Percentiles rank a stretch among this genome's conserved stretches.
phyloP scores from a whole-genome alignment of 1,140 invertebrate genomes.

The Ceratina australensis region DNA sequence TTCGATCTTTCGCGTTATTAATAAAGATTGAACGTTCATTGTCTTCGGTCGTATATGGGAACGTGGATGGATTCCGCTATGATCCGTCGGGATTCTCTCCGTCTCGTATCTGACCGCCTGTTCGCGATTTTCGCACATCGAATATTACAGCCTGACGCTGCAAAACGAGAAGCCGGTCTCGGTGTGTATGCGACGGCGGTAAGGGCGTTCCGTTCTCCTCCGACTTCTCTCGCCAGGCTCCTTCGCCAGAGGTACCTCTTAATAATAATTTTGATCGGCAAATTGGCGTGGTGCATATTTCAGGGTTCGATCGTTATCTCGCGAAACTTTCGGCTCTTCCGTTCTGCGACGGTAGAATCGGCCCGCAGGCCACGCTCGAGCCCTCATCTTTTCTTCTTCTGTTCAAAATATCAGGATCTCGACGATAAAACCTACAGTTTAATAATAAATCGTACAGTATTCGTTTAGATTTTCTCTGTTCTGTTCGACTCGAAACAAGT shows the following conservation, averaged over 20 bases:
- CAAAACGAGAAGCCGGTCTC: slow-evolving; percentile 58
- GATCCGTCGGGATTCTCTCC: slow-evolving; percentile 2
- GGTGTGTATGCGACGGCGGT: slow-evolving; percentile 53
- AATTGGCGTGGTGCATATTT: slow-evolving; percentile 77
- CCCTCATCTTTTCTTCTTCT: not conserved
- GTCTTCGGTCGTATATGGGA: no score
- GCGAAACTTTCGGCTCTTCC: slow-evolving; percentile 69
- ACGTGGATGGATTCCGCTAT: not conserved
- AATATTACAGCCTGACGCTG: slow-evolving; percentile 63
- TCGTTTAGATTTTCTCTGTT: no score
- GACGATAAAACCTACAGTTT: no score
- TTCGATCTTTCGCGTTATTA: not conserved
- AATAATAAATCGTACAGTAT: no score
- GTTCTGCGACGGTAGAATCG: slow-evolving; percentile 38
- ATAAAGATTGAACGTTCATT: no score
- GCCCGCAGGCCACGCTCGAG: slow-evolving; percentile 42
- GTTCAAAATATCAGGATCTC: no score
- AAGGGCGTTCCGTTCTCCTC: slow-evolving; percentile 23
- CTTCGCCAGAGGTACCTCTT: slow-evolving; percentile 72
- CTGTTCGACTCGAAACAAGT: not conserved
- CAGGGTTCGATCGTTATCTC: slow-evolving; percentile 77
- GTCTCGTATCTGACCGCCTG: not conserved
- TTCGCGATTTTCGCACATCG: slow-evolving; percentile 69
- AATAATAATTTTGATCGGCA: slow-evolving; percentile 79
- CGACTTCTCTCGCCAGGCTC: slow-evolving; percentile 26